Percentiles rank a stretch among this genome's conserved stretches.
These are phyloP conservation scores for Sylvicola fuscatus DNA, from an alignment of 2,888 invertebrate genomes.

Conservation along the genomic window DNA sequence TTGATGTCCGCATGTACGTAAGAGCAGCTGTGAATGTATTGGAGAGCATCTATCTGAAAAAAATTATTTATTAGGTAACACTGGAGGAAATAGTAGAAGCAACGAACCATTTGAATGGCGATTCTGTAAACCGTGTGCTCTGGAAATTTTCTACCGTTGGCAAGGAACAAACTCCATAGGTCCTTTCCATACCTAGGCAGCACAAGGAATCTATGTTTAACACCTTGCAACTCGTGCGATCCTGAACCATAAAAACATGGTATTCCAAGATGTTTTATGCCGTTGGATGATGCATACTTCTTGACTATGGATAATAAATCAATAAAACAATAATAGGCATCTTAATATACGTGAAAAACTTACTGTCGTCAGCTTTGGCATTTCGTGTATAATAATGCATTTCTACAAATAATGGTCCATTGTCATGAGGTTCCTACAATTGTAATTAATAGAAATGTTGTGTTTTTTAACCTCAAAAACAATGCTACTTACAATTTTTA, in stretches of 20 bases:
- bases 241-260: conserved; percentile 71
- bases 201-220: conserved; percentile 71
- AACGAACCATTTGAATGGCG: conserved; percentile 74
- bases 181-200: conserved; percentile 82
- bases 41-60: conserved; percentile 57
- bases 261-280: conserved; percentile 43
- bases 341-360: conserved; percentile 16
- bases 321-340: neutral
- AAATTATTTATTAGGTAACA: neutral
- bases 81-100: neutral
- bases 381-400: conserved; percentile 73
- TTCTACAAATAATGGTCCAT: conserved; percentile 90
- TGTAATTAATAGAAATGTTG: conserved; percentile 1
- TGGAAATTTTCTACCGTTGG: conserved; percentile 45
- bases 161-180: conserved; percentile 53
- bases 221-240: conserved; percentile 46
- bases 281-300: no score
- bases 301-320: no score
- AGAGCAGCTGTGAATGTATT: conserved; percentile 77
- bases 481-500: conserved; percentile 54
- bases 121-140: conserved; percentile 55
- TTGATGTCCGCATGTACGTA: conserved; percentile 95
- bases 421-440: conserved; percentile 64
- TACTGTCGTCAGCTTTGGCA: conserved; percentile 48
- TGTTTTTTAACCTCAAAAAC: neutral